Evolutionary conservation across 2,113 vertebrate species (phyloP).

Genomic region (Salvelinus namaycush): DNA sequence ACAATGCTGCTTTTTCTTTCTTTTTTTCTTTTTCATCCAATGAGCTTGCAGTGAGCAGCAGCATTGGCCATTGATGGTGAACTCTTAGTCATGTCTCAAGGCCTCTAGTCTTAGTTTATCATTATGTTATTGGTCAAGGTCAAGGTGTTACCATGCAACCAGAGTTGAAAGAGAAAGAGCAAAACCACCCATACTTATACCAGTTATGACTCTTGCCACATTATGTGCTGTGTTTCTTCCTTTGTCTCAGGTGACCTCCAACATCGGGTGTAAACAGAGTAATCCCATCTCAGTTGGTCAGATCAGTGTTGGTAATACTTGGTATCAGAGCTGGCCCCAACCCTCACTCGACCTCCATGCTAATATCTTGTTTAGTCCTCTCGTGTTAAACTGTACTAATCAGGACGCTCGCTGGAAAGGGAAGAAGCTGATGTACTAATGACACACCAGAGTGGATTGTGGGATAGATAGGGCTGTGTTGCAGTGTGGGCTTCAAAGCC

Average conservation of each 20-base stretch:
- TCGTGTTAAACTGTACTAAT: conserved; percentile 28
- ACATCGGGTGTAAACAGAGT: too few species aligned
- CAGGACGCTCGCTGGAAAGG: conserved; percentile 21
- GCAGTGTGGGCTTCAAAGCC: conserved; percentile 33
- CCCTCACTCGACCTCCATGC: background rate
- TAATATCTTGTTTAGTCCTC: background rate
- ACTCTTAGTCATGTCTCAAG: background rate
- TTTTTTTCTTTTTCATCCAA: too few species aligned
- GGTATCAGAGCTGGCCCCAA: background rate
- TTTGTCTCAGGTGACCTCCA: too few species aligned
- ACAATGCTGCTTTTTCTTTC: too few species aligned
- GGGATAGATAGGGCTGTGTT: background rate
- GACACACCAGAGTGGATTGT: conserved; percentile 34
- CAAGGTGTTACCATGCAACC: background rate
- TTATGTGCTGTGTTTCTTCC: too few species aligned
- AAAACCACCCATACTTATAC: background rate
- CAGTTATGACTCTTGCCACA: too few species aligned
- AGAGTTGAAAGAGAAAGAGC: background rate
- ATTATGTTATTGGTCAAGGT: background rate
- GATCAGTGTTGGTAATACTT: background rate
- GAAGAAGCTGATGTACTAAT: conserved; percentile 24
- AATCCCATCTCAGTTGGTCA: background rate
- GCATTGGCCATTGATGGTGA: background rate
- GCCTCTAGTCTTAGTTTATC: background rate
- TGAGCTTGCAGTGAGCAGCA: background rate